Evolutionary conservation across 35 echinoderm and acorn worm genomes (phyloP), one percentile per base, ranked within the genome.

Genomic region (Chiridota heheva): DNA sequence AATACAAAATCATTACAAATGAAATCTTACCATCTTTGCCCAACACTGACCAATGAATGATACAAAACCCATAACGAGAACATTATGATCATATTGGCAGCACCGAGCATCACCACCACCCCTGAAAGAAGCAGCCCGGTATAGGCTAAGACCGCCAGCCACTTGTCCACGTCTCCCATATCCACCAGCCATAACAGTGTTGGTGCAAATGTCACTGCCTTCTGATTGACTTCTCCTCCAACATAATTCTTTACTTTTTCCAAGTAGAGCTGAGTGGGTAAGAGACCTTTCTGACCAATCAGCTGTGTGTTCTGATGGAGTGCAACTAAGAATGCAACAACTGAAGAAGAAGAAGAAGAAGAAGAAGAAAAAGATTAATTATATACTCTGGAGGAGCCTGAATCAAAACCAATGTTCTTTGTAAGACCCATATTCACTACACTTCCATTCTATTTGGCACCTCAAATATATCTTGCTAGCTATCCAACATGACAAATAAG

Each of bases 21-120:
- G 4, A 16, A 28, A 87, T n/a, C 84, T 89, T 43, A 97, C 95
- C 95, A 98, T 89, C 81, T 82, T 76, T 98, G 95, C 32, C 95
- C 95, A 67, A 98, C 82, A 84, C 86, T 88, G 17, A 98, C 95
- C 40, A 98, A 40, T 18, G 95, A 98, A 44, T 98, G 95, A 58
- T 98, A 98, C 0, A 98, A 69, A 16, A 91, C 57, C 89, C 89
- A 98, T 32, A 92, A 69, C 17, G 53, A 28, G 33, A 75, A 37
- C 95, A 91, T 98, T 37, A 98, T 70, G n/a, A 91, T 64, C 95
- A 98, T 98, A 63, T 98, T 98, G 26, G 69, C 75, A 65, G 89
- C 69, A 49, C 95, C 95, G 42, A 65, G 44, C 31, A 98, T 31
- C 24, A 91, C 12, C 12, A 98, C 58, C 18, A 86, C 34, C 1